Evolutionary conservation across 2,113 vertebrate genomes (phyloP), one percentile per base, ranked within the genome.

Genomic region (Pteruthius melanotis): DNA sequence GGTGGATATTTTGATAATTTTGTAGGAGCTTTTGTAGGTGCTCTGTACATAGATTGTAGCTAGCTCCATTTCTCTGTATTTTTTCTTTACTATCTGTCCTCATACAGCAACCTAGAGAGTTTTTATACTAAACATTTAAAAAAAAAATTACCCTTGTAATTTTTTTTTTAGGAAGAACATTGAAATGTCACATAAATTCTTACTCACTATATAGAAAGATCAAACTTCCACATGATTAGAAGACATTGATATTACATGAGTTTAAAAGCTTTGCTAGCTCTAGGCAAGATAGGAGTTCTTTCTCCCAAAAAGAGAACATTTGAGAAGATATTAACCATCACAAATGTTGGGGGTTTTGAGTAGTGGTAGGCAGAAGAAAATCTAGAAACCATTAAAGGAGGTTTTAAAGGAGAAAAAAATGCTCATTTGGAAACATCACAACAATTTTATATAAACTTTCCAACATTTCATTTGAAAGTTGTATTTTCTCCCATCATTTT

Each of bases 321-420:
- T 86, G 7, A 83, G 15, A 87, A 68, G 44, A 65, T 4, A 8
- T 53, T 44, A 70, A 61, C 14, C 3, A 8, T 22, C 49, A 71
- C 5, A 57, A 30, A 52, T 9, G 0, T 39, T 42, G 16, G 3
- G 4, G 0, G 4, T 75, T 75, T 79, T 3, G 2, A 71, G 8
- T 35, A 57, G 2, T 30, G 14, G 33, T 53, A 44, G 3, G 10
- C 9, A 75, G 70, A 79, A 71, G 4, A 19, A 70, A 82, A 78
- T 23, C 3, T 52, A 10, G 35, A 82, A 75, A 47, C 1, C 3
- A 40, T n/a, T 39, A 31, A 56, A 76, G 75, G 9, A 71, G 2
- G 2, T 80, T 78, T 79, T 56, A 42, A 60, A 77, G 45, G 5
- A 35, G 7, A 47, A 70, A 54, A 54, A 69, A 52, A 9, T 35